Evolutionary conservation across 1,140 invertebrate genomes (phyloP).

Genomic region (Spodoptera frugiperda): DNA sequence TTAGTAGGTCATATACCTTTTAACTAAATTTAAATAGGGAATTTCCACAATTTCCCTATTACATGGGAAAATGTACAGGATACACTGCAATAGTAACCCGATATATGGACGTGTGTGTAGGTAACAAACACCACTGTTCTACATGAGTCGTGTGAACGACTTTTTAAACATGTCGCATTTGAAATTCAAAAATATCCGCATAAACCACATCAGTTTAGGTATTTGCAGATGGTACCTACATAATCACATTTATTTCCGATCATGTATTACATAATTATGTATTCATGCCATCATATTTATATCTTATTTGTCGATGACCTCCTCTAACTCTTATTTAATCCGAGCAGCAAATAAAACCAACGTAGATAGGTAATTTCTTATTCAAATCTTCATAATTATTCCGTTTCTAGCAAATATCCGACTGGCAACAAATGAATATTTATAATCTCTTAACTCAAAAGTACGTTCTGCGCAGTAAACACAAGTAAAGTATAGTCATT

Average conservation of each 20-base stretch:
- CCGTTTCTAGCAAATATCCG: neutral
- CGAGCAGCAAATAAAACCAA: neutral
- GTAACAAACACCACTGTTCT: neutral
- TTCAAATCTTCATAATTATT: neutral
- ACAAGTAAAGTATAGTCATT: neutral
- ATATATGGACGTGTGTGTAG: neutral
- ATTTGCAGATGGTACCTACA: neutral
- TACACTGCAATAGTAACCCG: constrained; percentile 18
- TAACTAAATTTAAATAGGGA: too few relatives aligned
- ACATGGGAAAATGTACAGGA: constrained; percentile 3
- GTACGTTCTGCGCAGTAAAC: constrained; percentile 17
- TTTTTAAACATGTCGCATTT: neutral
- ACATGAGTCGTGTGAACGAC: neutral
- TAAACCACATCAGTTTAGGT: neutral
- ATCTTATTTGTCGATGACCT: constrained; percentile 2
- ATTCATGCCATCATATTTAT: neutral
- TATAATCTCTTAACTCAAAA: constrained; percentile 17
- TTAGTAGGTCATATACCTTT: too few relatives aligned
- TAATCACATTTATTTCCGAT: neutral
- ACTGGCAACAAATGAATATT: constrained; percentile 7
- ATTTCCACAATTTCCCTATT: too few relatives aligned
- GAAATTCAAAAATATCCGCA: constrained; percentile 19
- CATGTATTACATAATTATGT: constrained; percentile 12
- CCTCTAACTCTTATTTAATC: neutral
- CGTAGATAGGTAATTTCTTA: neutral